Percentiles rank a stretch among this genome's conserved stretches.
Conservation (phyloP, 1,140 invertebrate species). For the Triops longicaudatus region DNA sequence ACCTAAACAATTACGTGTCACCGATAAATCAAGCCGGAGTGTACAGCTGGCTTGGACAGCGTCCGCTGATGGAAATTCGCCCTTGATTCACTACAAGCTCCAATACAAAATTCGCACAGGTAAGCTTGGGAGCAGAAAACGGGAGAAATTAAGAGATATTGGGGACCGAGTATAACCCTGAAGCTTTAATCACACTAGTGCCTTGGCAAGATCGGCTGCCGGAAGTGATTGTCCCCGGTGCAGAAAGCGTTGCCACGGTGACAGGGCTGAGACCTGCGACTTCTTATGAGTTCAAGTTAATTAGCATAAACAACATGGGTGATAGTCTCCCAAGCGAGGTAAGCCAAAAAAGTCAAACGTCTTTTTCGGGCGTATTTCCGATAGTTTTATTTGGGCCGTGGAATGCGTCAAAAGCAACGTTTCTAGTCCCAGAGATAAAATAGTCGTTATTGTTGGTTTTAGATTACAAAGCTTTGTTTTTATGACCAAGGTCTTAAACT, state of each 20-base stretch:
- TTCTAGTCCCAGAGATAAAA: no score
- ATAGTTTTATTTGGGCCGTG: no score
- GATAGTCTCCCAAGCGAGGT: not conserved
- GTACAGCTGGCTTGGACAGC: slow-evolving; percentile 38
- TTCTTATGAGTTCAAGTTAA: slow-evolving; percentile 9
- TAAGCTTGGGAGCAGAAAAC: not conserved
- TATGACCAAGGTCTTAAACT: no score
- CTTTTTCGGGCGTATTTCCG: not conserved
- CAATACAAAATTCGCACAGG: slow-evolving; percentile 12
- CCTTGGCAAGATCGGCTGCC: slow-evolving; percentile 9
- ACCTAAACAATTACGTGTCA: slow-evolving; percentile 37
- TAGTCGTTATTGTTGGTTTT: no score
- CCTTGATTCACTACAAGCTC: slow-evolving; percentile 19
- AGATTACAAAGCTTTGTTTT: no score
- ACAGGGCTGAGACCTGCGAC: not conserved
- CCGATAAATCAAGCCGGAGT: slow-evolving; percentile 36
- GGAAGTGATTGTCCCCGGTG: not conserved
- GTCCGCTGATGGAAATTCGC: slow-evolving; percentile 39
- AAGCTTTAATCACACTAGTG: not conserved
- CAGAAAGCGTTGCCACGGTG: not conserved
- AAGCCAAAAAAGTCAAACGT: not conserved
- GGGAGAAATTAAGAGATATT: not conserved
- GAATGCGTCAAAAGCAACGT: no score
- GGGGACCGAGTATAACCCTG: not conserved
- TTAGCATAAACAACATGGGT: not conserved